phyloP scores from a whole-genome alignment of 2,797 vertebrate species.

The Lophius americanus region DNA sequence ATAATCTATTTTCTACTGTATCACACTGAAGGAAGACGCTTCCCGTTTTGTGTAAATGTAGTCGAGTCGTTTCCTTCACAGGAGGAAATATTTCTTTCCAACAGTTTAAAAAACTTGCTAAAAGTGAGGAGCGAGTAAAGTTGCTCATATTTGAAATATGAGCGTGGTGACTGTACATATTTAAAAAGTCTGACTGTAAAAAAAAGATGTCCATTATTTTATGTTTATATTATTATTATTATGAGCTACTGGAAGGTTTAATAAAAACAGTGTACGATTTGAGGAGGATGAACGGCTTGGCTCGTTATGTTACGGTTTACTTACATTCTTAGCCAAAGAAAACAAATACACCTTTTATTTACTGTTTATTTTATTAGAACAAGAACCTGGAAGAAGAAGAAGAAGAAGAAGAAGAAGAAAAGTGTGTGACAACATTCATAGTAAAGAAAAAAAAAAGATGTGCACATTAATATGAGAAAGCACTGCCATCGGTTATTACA shows the following conservation, averaged over 20 bases:
- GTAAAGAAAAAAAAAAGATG: conserved; percentile 80
- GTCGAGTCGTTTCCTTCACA: too few species aligned
- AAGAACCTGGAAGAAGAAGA: conserved; percentile 80
- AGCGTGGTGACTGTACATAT: conserved; percentile 79
- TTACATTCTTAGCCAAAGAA: neutral
- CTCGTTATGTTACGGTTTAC: too few species aligned
- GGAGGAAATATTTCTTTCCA: too few species aligned
- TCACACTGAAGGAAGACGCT: too few species aligned
- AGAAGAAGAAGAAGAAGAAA: conserved; percentile 56
- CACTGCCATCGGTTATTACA: conserved; percentile 83
- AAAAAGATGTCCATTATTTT: conserved; percentile 62
- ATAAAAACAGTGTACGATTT: conserved; percentile 56
- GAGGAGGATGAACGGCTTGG: neutral
- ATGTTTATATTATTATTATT: conserved; percentile 64
- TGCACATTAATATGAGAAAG: conserved; percentile 86
- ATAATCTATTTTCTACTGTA: too few species aligned
- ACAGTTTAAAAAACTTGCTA: neutral
- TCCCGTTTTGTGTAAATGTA: too few species aligned
- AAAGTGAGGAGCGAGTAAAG: conserved; percentile 36
- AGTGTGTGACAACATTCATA: conserved; percentile 89
- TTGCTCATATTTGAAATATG: conserved; percentile 76
- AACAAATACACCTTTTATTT: conserved; percentile 28
- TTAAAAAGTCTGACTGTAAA: conserved; percentile 77
- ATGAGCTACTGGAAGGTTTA: conserved; percentile 64
- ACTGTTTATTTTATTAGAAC: conserved; percentile 91